Conservation (phyloP, 1,140 invertebrate species). For the Bombyx mori region DNA sequence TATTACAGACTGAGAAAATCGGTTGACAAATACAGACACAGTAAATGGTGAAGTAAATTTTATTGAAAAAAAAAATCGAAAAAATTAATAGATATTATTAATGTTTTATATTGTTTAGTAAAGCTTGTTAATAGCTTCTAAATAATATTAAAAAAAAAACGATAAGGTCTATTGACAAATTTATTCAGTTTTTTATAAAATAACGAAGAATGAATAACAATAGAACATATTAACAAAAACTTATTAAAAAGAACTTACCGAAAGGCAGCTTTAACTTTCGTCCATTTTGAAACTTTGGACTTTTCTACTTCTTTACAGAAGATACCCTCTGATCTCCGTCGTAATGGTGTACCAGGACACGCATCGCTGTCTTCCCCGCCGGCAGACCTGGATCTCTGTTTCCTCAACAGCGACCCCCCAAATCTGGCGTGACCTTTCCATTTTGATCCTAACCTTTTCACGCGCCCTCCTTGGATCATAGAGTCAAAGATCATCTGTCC, state of each 20-base stretch:
- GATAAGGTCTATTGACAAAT: too few relatives aligned
- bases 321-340: conserved; percentile 52
- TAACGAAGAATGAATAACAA: too few relatives aligned
- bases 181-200: too few relatives aligned
- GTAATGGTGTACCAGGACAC: conserved; percentile 38
- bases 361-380: conserved; percentile 65
- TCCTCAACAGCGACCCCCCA: conserved; percentile 59
- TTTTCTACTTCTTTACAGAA: conserved; percentile 61
- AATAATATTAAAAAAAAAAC: too few relatives aligned
- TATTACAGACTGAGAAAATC: too few relatives aligned
- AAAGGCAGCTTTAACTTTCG: conserved; percentile 85
- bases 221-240: too few relatives aligned
- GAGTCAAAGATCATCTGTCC: conserved; percentile 73
- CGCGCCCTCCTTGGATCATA: conserved; percentile 57
- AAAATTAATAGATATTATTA: too few relatives aligned
- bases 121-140: too few relatives aligned
- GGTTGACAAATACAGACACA: too few relatives aligned
- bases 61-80: too few relatives aligned
- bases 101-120: too few relatives aligned
- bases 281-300: conserved; percentile 83
- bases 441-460: conserved; percentile 62
- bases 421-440: conserved; percentile 63
- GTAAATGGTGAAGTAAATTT: too few relatives aligned
- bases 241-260: conserved; percentile 67
- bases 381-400: conserved; percentile 63